Percentiles rank a stretch among this genome's conserved stretches.
These are phyloP conservation scores for Eupithecia exiguata DNA, from an alignment of 2,888 invertebrate species.

Conservation along the genomic window DNA sequence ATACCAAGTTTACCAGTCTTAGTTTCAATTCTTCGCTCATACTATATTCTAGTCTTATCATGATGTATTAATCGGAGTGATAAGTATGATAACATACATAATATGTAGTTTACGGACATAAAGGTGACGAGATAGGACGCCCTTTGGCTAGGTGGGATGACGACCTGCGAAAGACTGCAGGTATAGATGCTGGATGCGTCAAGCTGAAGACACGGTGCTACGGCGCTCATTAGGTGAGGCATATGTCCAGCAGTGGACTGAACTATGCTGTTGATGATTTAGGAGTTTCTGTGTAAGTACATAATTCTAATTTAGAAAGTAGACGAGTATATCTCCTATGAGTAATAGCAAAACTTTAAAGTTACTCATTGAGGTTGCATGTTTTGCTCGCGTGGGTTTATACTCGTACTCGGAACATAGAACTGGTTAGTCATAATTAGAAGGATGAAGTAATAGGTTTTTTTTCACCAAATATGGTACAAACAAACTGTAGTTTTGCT, in stretches of 20 bases:
- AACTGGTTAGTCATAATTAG: neutral
- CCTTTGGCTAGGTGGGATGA: no score
- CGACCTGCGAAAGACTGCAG: no score
- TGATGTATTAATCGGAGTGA: neutral
- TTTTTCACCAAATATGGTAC: no score
- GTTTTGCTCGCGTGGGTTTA: neutral
- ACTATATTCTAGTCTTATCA: neutral
- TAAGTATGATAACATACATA: no score
- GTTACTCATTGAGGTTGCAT: neutral
- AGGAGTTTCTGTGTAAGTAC: neutral
- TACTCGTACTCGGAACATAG: neutral
- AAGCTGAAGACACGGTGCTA: no score
- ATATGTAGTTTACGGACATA: neutral
- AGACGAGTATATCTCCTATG: neutral
- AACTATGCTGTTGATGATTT: no score
- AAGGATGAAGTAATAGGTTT: neutral
- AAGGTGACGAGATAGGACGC: neutral
- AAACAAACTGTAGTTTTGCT: neutral
- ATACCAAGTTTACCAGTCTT: neutral
- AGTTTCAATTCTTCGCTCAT: no score
- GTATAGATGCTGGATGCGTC: no score
- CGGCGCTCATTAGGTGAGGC: no score
- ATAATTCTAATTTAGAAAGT: neutral
- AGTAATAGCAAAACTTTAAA: neutral
- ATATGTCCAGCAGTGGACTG: no score